phyloP scores from a whole-genome alignment of 2,888 invertebrate genomes.

The Microchrysa polita region DNA sequence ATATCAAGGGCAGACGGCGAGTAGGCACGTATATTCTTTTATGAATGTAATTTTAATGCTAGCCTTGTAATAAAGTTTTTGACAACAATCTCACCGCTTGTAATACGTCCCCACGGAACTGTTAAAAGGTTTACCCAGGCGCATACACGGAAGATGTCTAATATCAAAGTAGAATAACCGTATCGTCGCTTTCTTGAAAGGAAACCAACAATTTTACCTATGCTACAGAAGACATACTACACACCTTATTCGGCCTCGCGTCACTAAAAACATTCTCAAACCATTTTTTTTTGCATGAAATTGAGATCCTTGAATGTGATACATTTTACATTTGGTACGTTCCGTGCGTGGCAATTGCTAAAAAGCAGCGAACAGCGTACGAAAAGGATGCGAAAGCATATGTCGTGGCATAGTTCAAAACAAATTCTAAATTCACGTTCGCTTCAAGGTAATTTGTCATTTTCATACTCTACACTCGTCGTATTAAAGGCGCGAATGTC shows the following conservation, averaged over 20 bases:
- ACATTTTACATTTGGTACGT: slow-evolving; percentile 36
- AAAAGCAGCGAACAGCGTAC: neutral
- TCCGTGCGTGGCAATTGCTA: slow-evolving; percentile 35
- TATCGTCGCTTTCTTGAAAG: too few relatives aligned
- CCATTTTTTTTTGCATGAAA: slow-evolving; percentile 12
- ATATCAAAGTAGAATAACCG: neutral
- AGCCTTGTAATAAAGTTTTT: slow-evolving; percentile 44
- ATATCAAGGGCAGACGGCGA: slow-evolving; percentile 6
- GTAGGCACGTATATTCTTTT: slow-evolving; percentile 43
- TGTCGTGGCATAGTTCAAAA: neutral
- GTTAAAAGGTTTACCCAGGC: slow-evolving; percentile 32
- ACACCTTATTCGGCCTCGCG: too few relatives aligned
- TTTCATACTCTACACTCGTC: neutral
- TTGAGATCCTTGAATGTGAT: slow-evolving; percentile 36
- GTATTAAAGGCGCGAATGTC: too few relatives aligned
- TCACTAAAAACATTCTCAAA: neutral
- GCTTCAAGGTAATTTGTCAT: neutral
- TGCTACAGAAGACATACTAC: neutral
- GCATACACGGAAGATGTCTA: neutral
- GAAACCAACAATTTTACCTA: too few relatives aligned
- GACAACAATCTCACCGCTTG: slow-evolving; percentile 43
- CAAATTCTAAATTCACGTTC: neutral
- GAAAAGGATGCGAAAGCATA: neutral
- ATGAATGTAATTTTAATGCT: slow-evolving; percentile 43
- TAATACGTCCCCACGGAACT: slow-evolving; percentile 37